phyloP scores from a whole-genome alignment of 2,113 vertebrate genomes.

The Prochilodus magdalenae region DNA sequence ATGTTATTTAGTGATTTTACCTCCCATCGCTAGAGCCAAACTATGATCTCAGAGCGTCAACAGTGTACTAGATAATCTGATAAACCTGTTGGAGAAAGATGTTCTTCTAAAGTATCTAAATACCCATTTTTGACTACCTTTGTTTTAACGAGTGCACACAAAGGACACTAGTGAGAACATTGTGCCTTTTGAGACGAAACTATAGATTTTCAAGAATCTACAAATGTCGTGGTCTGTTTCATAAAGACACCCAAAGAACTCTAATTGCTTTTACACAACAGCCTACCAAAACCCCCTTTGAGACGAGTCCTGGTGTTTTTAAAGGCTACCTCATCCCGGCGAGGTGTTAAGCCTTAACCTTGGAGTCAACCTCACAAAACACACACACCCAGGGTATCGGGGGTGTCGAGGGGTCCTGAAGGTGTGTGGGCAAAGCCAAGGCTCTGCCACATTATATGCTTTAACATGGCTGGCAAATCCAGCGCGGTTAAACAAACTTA shows the following conservation, averaged over 20 bases:
- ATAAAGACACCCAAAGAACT: constrained; percentile 61
- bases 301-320: not conserved
- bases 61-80: too few species aligned
- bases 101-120: not conserved
- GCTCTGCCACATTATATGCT: constrained; percentile 92
- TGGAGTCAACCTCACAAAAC: constrained; percentile 73
- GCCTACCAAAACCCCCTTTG: too few species aligned
- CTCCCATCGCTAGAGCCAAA: too few species aligned
- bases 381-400: constrained; percentile 47
- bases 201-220: not conserved
- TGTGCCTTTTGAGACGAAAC: not conserved
- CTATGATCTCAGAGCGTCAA: too few species aligned
- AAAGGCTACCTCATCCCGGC: constrained; percentile 1
- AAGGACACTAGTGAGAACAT: not conserved
- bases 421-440: constrained; percentile 73
- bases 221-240: not conserved
- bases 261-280: constrained; percentile 59
- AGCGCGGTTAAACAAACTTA: constrained; percentile 96
- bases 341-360: constrained; percentile 84
- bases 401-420: constrained; percentile 53
- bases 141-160: not conserved
- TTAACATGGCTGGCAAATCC: constrained; percentile 97
- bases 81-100: too few species aligned
- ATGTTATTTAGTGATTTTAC: too few species aligned
- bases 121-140: not conserved